Conservation (phyloP, 92 coral and sea anemone genomes). For the Parazoanthus darwini region DNA sequence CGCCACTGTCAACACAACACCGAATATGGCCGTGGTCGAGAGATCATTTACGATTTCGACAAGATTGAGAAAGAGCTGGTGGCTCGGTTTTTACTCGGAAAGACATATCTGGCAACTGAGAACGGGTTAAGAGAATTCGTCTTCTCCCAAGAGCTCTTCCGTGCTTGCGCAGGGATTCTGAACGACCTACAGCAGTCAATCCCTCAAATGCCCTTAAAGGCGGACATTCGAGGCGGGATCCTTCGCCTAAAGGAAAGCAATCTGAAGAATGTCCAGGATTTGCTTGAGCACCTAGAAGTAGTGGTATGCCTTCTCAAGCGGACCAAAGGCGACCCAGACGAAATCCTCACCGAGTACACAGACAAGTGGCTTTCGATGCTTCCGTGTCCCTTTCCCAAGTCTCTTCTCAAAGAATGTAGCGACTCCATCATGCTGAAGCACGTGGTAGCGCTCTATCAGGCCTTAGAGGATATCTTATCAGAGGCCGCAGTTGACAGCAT, state of each 20-base stretch:
- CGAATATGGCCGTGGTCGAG: constrained; percentile 87
- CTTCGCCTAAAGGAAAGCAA: constrained; percentile 59
- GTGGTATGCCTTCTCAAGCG: constrained; percentile 88
- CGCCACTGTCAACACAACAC: constrained; percentile 77
- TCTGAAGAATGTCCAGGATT: constrained; percentile 65
- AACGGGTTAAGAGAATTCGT: constrained; percentile 76
- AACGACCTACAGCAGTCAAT: constrained; percentile 69
- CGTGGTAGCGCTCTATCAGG: constrained; percentile 88
- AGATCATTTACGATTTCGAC: constrained; percentile 74
- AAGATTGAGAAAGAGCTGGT: constrained; percentile 88
- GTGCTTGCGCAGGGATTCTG: constrained; percentile 78
- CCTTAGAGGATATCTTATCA: constrained; percentile 85
- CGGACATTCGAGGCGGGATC: constrained; percentile 66
- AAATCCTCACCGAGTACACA: constrained; percentile 66
- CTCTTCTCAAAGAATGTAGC: constrained; percentile 70
- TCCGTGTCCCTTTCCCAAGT: constrained; percentile 83
- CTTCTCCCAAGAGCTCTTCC: constrained; percentile 92
- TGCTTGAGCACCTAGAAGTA: constrained; percentile 88
- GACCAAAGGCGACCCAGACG: constrained; percentile 66
- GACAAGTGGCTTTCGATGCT: constrained; percentile 77
- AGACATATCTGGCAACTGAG: constrained; percentile 65
- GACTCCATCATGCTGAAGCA: constrained; percentile 76
- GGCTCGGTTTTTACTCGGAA: constrained; percentile 70
- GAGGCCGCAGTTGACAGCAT: constrained; percentile 79
- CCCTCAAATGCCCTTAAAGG: constrained; percentile 76